phyloP scores from a whole-genome alignment of 2,888 invertebrate species.

The Lutraria lutraria region DNA sequence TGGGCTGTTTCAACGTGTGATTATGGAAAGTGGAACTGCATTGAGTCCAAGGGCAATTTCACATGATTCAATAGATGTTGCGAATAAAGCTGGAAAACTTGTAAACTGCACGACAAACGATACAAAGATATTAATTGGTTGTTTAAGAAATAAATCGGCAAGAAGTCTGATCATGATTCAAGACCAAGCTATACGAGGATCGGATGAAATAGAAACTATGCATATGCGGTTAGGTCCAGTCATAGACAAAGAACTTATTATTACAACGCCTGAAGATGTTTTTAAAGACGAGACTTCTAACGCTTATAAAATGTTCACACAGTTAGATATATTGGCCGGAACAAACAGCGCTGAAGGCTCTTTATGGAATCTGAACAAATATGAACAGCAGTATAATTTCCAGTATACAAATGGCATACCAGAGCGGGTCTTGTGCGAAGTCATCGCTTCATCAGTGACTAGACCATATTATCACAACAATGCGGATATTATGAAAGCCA shows the following conservation, averaged over 20 bases:
- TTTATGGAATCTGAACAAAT: slow-evolving; percentile 52
- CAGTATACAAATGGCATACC: slow-evolving; percentile 59
- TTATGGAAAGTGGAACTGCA: slow-evolving; percentile 87
- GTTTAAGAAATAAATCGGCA: slow-evolving; percentile 48
- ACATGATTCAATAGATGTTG: slow-evolving; percentile 40
- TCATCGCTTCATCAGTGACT: slow-evolving; percentile 55
- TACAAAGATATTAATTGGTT: slow-evolving; percentile 25
- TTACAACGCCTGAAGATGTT: slow-evolving; percentile 41
- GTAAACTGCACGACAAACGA: slow-evolving; percentile 45
- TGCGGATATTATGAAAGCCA: slow-evolving; percentile 31
- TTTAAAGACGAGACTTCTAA: slow-evolving; percentile 45
- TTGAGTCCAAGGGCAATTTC: slow-evolving; percentile 90
- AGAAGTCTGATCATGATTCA: slow-evolving; percentile 49
- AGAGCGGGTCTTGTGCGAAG: slow-evolving; percentile 49
- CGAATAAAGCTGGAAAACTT: slow-evolving; percentile 47
- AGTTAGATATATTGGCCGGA: slow-evolving; percentile 66
- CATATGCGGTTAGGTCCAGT: slow-evolving; percentile 53
- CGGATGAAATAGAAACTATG: slow-evolving; percentile 32
- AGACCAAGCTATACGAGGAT: not conserved
- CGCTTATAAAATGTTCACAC: slow-evolving; percentile 56
- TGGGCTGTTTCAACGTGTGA: slow-evolving; percentile 70
- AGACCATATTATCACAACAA: slow-evolving; percentile 52
- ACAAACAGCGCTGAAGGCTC: slow-evolving; percentile 70
- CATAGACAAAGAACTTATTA: slow-evolving; percentile 63
- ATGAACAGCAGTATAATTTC: slow-evolving; percentile 54